These are phyloP conservation scores for Brachypteracias leptosomus DNA, from an alignment of 2,113 vertebrate species.

Conservation along the genomic window DNA sequence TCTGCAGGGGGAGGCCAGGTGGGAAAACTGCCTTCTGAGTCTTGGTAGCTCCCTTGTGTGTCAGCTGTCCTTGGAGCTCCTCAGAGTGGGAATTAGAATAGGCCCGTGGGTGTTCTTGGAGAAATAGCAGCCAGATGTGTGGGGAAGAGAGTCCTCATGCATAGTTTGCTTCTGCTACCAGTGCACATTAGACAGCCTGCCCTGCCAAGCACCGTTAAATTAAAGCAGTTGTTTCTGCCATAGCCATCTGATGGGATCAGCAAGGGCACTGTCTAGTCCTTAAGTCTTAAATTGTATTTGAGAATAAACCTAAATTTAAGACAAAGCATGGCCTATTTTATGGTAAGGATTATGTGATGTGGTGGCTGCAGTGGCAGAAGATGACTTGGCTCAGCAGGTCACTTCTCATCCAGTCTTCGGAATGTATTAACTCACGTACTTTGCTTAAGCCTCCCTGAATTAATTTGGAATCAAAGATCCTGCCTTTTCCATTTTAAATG, in stretches of 20 bases:
- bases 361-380: not conserved
- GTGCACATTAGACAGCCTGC: rapidly evolving
- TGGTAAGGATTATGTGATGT: slow-evolving; percentile 8
- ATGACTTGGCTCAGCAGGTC: not conserved
- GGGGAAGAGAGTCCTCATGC: not conserved
- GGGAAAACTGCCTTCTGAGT: not conserved
- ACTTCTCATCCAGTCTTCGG: not conserved
- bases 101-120: not conserved
- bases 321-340: not conserved
- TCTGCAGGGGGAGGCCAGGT: not conserved
- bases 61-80: not conserved
- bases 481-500: not conserved
- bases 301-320: slow-evolving; percentile 11
- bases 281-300: not conserved
- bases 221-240: not conserved
- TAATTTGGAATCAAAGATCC: not conserved
- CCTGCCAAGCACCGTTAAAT: not conserved
- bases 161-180: not conserved
- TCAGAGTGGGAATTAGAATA: not conserved
- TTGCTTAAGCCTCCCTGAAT: not conserved
- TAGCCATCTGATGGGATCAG: not conserved
- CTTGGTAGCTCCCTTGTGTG: too few relatives aligned
- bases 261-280: not conserved
- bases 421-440: not conserved
- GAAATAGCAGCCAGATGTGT: not conserved